phyloP scores from a whole-genome alignment of 2,888 invertebrate genomes.

The Tubiluchus corallicola region DNA sequence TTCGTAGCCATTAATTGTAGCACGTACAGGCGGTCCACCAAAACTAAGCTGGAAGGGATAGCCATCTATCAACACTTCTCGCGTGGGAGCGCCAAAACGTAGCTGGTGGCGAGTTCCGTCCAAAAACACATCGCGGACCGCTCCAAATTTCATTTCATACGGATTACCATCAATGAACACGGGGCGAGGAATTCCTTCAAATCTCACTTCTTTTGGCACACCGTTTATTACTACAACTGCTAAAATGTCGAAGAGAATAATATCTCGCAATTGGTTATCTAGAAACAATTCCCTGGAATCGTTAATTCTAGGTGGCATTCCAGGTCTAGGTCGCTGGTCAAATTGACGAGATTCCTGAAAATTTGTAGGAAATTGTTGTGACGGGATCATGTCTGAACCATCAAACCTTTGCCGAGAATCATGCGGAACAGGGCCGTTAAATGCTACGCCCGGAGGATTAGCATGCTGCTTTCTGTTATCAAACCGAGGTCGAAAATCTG shows the following conservation, averaged over 20 bases:
- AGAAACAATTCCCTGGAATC: conserved; percentile 2
- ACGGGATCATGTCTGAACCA: no score
- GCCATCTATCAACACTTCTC: conserved; percentile 74
- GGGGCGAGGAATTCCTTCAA: conserved; percentile 50
- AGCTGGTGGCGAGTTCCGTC: conserved; percentile 38
- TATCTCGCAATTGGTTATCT: conserved; percentile 17
- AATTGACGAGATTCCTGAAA: no score
- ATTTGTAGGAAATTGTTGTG: no score
- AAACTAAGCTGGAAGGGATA: conserved; percentile 80
- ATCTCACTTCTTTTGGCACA: conserved; percentile 56
- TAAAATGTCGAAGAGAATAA: conserved; percentile 25
- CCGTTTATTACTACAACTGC: conserved; percentile 57
- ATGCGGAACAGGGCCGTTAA: no score
- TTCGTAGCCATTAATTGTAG: conserved; percentile 57
- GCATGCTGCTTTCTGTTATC: no score
- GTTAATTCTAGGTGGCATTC: not conserved
- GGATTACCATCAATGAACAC: conserved; percentile 46
- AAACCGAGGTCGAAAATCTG: no score
- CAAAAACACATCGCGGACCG: conserved; percentile 18
- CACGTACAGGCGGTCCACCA: conserved; percentile 61
- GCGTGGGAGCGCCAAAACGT: conserved; percentile 71
- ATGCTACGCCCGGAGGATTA: no score
- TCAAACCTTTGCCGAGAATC: no score
- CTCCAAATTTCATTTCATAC: not conserved
- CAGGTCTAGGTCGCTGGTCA: no score